Evolutionary conservation across 2,888 invertebrate species (phyloP), one percentile per base, ranked within the genome.

Genomic region (Ormia ochracea): DNA sequence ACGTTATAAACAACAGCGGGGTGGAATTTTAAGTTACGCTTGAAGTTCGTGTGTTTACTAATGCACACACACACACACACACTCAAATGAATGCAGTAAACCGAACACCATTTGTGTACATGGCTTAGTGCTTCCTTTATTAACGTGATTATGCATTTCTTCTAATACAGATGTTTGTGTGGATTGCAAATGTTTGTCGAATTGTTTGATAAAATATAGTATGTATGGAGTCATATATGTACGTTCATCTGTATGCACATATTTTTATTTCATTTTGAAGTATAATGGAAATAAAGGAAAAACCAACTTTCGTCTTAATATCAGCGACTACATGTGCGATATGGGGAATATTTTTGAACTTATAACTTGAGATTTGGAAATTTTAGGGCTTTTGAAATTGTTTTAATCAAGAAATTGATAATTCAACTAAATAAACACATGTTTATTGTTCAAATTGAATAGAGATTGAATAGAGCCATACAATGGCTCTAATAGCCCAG

Each of bases 141-240:
- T n/a, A 58, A 80, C 61, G 80, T 73, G 76, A 73, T 76, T 76
- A 72, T 76, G 80, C 56, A 76, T 76, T 80, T 80, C 61, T 75
- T 66, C 75, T 41, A 12, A 50, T 33, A 12, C 21, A 12, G n/a
- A n/a, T n/a, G n/a, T n/a, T n/a, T 14, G 38, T 38, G n/a, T 56
- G 52, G 38, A 41, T 58, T 74, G 26, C 33, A 36, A 33, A 52
- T 63, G 61, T 61, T 63, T 56, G n/a, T n/a, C n/a, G 28, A 41
- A 41, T 23, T 58, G 17, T 48, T 19, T 52, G 6, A n/a, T 7
- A n/a, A n/a, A n/a, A n/a, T n/a, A n/a, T n/a, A n/a, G n/a, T n/a
- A n/a, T n/a, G n/a, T n/a, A n/a, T n/a, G n/a, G n/a, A n/a, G n/a
- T n/a, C n/a, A n/a, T n/a, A n/a, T n/a, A n/a, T n/a, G n/a, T n/a